These are phyloP conservation scores for Sepiola atlantica DNA, from an alignment of 2,888 invertebrate species.

Conservation along the genomic window DNA sequence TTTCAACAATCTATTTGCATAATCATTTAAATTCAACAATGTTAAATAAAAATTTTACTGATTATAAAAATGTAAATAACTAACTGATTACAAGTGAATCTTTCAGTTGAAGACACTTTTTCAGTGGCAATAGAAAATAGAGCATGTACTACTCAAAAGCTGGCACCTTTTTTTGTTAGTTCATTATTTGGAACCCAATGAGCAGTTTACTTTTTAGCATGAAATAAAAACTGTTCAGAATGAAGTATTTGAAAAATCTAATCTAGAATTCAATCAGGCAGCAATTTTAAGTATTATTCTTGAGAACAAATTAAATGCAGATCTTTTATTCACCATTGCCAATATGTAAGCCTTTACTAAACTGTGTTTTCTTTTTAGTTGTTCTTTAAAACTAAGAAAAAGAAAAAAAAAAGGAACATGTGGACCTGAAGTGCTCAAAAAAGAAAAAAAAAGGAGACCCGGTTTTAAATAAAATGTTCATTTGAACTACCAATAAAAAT, in stretches of 20 bases:
- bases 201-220: not conserved
- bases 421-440: conserved; percentile 2
- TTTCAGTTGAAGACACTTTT: not conserved
- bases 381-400: not conserved
- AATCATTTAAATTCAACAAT: conserved; percentile 37
- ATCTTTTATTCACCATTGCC: conserved; percentile 13
- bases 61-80: conserved; percentile 36
- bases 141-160: not conserved
- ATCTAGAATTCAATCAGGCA: conserved; percentile 32
- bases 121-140: conserved; percentile 14
- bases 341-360: conserved; percentile 15
- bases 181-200: not conserved
- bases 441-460: not conserved
- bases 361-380: not conserved
- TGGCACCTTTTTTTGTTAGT: not conserved
- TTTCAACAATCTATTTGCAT: conserved; percentile 42
- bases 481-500: conserved; percentile 1
- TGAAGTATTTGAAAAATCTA: not conserved
- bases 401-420: not conserved
- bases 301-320: not conserved
- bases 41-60: not conserved
- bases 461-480: conserved; percentile 4
- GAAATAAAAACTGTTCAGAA: not conserved
- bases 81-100: conserved; percentile 33
- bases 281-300: not conserved